Evolutionary conservation across 1,140 invertebrate species (phyloP), one percentile per base, ranked within the genome.

Genomic region (Achroia grisella): DNA sequence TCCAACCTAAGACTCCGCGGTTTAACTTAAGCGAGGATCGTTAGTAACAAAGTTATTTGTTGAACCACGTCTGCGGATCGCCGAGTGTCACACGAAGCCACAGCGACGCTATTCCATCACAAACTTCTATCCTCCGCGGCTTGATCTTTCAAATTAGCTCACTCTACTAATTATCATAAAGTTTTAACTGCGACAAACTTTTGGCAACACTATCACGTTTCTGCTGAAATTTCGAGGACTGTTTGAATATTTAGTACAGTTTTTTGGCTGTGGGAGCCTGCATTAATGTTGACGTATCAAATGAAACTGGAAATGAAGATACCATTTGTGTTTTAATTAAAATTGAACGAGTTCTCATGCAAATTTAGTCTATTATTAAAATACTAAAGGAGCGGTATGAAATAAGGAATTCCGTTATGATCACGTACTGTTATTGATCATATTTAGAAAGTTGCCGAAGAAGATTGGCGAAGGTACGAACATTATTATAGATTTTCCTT

Each of bases 81-180:
- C 32, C 36, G 6, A 46, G 28, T 32, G 29, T 8, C 29, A 12
- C 17, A 23, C 6, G n/a, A 37, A 15, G 14, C 35, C 14, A 11
- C 35, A 37, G 17, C 17, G 17, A 23, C 17, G 17, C 17, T 23
- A 23, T 23, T 23, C 17, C 10, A 15, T 37, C 35, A 37, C 53
- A 57, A 62, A 52, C 57, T 59, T 47, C 40, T 17, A 44, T 56
- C 50, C 52, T 62, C 49, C 39, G 52, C 39, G 56, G 53, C 54
- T 58, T 53, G 54, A 65, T 66, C 57, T 66, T 62, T 58, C 55
- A 63, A 61, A 66, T 70, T 61, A 66, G 60, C 53, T 52, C 52
- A 40, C 58, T 51, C 52, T 47, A 62, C 62, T 70, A 66, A 70
- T 70, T 66, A 70, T 61, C 62, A 63, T 63, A 70, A 63, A 66